phyloP scores from a whole-genome alignment of 2,888 invertebrate species.

The Catocala sponsa region DNA sequence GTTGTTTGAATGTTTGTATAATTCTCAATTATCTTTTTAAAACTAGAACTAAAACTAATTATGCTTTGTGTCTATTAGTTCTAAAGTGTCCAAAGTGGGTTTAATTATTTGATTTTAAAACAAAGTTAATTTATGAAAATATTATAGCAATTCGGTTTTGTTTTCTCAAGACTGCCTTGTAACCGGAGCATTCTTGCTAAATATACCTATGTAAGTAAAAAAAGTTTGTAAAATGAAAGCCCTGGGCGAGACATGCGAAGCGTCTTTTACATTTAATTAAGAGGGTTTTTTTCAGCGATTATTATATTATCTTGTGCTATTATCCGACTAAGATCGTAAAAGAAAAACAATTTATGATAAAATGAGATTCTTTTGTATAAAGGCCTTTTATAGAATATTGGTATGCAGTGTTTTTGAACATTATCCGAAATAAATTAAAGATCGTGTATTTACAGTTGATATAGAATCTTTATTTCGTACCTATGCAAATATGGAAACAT shows the following conservation, averaged over 20 bases:
- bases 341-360: slow-evolving; percentile 27
- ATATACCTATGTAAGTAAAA: slow-evolving; percentile 28
- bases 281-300: slow-evolving; percentile 39
- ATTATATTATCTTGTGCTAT: slow-evolving; percentile 38
- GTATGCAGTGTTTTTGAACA: slow-evolving; percentile 1
- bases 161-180: slow-evolving; percentile 13
- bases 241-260: slow-evolving; percentile 49
- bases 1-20: too few relatives aligned
- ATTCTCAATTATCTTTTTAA: too few relatives aligned
- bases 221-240: slow-evolving; percentile 45
- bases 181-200: slow-evolving; percentile 19
- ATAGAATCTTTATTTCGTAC: slow-evolving; percentile 3
- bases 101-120: too few relatives aligned
- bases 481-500: slow-evolving; percentile 1
- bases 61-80: too few relatives aligned
- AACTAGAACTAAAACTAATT: too few relatives aligned
- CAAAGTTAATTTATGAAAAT: too few relatives aligned
- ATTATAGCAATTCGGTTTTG: slow-evolving; percentile 14
- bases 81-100: too few relatives aligned
- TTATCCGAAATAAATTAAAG: slow-evolving; percentile 1
- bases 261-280: slow-evolving; percentile 52
- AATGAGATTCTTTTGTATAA: slow-evolving; percentile 23
- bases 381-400: slow-evolving; percentile 14
- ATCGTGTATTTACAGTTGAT: slow-evolving; percentile 2
- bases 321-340: slow-evolving; percentile 33